phyloP scores from a whole-genome alignment of 2,113 vertebrate species.

The Rhinolophus ferrumequinum region DNA sequence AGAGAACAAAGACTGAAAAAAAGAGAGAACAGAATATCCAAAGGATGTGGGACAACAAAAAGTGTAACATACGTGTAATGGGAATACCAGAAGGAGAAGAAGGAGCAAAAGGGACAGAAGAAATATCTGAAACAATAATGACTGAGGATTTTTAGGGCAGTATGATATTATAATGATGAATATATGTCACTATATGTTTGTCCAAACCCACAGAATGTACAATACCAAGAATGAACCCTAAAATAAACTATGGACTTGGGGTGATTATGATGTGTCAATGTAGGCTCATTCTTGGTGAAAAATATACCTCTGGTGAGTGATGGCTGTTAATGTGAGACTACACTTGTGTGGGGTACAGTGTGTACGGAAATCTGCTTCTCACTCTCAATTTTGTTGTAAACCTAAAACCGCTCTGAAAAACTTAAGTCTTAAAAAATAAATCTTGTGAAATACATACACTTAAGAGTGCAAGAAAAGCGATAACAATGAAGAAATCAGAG shows the following conservation, averaged over 20 bases:
- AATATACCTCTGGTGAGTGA: not conserved
- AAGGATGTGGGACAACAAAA: not conserved
- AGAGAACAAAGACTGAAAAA: not conserved
- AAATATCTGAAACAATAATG: not conserved
- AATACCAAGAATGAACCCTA: not conserved
- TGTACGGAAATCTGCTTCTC: not conserved
- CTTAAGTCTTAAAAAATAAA: not conserved
- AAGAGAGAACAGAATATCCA: not conserved
- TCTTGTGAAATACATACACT: not conserved
- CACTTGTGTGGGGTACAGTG: too few species aligned
- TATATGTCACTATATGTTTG: not conserved
- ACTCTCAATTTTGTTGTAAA: not conserved
- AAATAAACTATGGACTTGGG: not conserved
- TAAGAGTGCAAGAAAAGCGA: not conserved
- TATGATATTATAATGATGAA: not conserved
- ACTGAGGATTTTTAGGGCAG: not conserved
- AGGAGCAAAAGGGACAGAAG: not conserved
- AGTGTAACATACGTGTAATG: not conserved
- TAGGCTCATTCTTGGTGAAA: not conserved
- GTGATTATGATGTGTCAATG: not conserved
- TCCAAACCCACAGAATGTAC: not conserved
- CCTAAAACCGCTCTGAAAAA: not conserved
- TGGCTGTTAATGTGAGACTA: not conserved
- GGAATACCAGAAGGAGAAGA: not conserved
- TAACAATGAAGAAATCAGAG: not conserved